Conservation (phyloP, 2,888 invertebrate species). For the Orchesella flavescens region DNA sequence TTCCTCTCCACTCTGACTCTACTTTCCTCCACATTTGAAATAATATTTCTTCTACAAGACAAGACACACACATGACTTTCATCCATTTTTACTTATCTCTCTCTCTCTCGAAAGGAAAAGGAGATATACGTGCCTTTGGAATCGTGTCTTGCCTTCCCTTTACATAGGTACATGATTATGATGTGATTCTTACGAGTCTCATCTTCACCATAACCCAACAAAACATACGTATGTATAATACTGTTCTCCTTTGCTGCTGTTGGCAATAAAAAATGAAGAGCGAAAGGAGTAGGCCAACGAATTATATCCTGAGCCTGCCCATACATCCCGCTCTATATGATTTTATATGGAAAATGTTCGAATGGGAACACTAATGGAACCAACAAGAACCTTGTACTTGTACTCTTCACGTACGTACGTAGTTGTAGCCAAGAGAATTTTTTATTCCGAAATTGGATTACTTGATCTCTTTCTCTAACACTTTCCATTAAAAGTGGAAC, state of each 20-base stretch:
- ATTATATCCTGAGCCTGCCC: background rate
- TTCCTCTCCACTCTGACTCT: too few species aligned
- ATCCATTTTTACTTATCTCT: constrained; percentile 33
- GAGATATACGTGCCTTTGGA: constrained; percentile 1
- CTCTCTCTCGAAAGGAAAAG: background rate
- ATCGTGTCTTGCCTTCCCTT: background rate
- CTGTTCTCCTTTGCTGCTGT: background rate
- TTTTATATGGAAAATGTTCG: too few species aligned
- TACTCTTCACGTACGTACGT: background rate
- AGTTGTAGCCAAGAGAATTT: constrained; percentile 14
- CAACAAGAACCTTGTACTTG: background rate
- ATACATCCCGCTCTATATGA: too few species aligned
- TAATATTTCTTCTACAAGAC: constrained; percentile 27
- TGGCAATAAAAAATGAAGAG: constrained; percentile 14
- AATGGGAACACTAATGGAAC: background rate
- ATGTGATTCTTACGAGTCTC: constrained; percentile 28
- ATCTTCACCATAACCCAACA: background rate
- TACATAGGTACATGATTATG: constrained; percentile 3
- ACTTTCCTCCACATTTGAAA: constrained; percentile 7
- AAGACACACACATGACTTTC: background rate
- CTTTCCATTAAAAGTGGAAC: constrained; percentile 49
- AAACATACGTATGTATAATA: background rate
- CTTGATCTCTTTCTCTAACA: constrained; percentile 36
- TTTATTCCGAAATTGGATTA: constrained; percentile 52
- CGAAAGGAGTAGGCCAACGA: constrained; percentile 15